A percentile compares a stretch with the other conserved stretches of the same genome.
Evolutionary conservation across 2,797 vertebrate genomes (phyloP).

Genomic region (Hybognathus amarus): DNA sequence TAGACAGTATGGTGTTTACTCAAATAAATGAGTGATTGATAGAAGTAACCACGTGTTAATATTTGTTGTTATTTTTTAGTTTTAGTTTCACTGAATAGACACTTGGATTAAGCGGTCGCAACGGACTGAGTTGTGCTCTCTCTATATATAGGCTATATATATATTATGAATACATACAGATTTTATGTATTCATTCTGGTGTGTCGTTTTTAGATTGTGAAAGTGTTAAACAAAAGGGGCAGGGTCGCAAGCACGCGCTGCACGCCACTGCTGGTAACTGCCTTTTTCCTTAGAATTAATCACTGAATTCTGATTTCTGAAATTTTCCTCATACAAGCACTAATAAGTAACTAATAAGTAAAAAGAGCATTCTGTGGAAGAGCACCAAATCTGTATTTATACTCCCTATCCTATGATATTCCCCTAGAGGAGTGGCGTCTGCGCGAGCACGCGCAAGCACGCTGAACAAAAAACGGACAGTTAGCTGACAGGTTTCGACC

Average conservation of each 20-base stretch:
- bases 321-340: not conserved
- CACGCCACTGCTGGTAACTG: not conserved
- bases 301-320: not conserved
- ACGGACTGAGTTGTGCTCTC: not conserved
- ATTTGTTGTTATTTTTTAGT: not conserved
- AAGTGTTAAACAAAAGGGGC: not conserved
- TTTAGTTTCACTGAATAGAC: not conserved
- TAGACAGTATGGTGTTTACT: no score
- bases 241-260: no score
- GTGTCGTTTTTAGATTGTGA: not conserved
- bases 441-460: conserved; percentile 65
- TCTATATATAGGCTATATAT: not conserved
- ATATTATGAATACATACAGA: not conserved
- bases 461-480: conserved; percentile 58
- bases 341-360: no score
- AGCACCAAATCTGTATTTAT: not conserved
- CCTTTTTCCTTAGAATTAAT: conserved; percentile 37
- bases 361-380: not conserved
- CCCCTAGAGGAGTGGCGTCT: conserved; percentile 37
- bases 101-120: not conserved
- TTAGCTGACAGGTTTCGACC: conserved; percentile 70
- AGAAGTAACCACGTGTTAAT: not conserved
- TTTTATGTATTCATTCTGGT: not conserved
- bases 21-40: not conserved
- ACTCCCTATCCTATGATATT: no score